Percentiles rank a stretch among this genome's conserved stretches.
Conservation (phyloP, 2,797 vertebrate species). For the Luscinia megarhynchos region DNA sequence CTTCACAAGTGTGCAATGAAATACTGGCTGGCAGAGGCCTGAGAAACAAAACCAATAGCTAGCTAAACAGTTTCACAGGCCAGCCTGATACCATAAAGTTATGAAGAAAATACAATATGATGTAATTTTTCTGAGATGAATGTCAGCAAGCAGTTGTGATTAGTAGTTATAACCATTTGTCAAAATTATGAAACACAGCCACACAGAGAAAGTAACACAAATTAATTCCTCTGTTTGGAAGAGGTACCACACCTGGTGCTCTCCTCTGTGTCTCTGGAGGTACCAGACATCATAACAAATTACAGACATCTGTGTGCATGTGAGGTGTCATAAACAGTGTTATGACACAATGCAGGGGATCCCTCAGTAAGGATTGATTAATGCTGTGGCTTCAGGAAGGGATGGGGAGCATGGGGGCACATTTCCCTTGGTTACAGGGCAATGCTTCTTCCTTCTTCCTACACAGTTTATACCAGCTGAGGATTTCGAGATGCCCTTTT, state of each 20-base stretch:
- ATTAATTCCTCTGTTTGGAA: not conserved
- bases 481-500: not conserved
- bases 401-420: rapidly evolving
- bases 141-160: not conserved
- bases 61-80: not conserved
- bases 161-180: not conserved
- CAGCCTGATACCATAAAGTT: not conserved
- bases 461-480: not conserved
- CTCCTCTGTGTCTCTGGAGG: not conserved
- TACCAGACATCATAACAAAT: not conserved
- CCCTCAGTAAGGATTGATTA: not conserved
- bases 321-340: not conserved
- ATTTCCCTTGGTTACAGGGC: not conserved
- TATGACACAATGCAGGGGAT: not conserved
- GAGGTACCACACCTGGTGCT: not conserved
- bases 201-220: not conserved
- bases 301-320: not conserved
- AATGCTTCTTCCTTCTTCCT: not conserved
- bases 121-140: not conserved
- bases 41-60: not conserved
- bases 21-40: not conserved
- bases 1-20: not conserved
- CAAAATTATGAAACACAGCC: not conserved
- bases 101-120: not conserved
- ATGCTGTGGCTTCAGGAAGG: not conserved